phyloP scores from a whole-genome alignment of 2,797 vertebrate species.

The Manis javanica region DNA sequence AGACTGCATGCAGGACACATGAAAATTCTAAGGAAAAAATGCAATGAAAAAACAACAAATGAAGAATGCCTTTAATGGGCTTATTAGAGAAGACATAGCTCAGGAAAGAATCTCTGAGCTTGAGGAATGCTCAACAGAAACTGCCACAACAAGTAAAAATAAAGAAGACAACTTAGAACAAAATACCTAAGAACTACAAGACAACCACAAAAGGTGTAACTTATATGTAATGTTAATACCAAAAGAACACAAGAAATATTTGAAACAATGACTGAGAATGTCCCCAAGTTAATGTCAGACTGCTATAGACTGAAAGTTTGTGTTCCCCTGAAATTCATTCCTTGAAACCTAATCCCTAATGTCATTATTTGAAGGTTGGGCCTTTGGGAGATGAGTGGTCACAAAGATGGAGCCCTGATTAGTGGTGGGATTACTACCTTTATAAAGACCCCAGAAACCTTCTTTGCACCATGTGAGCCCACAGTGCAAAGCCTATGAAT shows the following conservation, averaged over 20 bases:
- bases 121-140: not conserved
- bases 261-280: not conserved
- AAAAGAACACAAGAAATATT: not conserved
- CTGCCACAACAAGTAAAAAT: not conserved
- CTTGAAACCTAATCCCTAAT: not conserved
- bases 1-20: not conserved
- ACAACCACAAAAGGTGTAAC: not conserved
- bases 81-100: not conserved
- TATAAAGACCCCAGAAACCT: not conserved
- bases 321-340: not conserved
- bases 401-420: not conserved
- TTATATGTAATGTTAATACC: not conserved
- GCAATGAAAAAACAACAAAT: not conserved
- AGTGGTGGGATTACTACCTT: not conserved
- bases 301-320: not conserved
- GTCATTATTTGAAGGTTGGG: not conserved
- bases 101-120: not conserved
- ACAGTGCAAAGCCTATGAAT: not conserved
- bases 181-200: not conserved
- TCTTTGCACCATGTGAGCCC: not conserved
- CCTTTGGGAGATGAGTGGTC: not conserved
- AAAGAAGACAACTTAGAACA: not conserved
- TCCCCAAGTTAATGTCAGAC: not conserved
- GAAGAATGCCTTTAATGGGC: not conserved
- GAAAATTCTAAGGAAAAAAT: not conserved